Conservation (phyloP, 2,888 invertebrate genomes). For the Drosophila merina region DNA sequence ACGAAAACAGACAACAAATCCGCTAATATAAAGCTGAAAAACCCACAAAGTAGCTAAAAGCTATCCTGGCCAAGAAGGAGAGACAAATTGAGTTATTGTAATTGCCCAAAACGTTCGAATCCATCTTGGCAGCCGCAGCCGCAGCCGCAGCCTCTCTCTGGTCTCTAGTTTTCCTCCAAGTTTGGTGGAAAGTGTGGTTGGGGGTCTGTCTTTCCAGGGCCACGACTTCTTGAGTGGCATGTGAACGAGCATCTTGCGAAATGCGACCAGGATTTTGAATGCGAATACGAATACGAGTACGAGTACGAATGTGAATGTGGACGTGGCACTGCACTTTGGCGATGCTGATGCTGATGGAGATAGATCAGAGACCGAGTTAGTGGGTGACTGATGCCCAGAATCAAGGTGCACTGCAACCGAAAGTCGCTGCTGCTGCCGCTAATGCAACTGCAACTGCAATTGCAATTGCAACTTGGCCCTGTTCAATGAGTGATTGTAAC, state of each 20-base stretch:
- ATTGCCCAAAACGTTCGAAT: conserved; percentile 76
- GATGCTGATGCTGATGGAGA: neutral
- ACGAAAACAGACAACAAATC: conserved; percentile 38
- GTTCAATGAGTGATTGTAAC: conserved; percentile 69
- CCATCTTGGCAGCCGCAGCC: conserved; percentile 55
- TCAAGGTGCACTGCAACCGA: conserved; percentile 76
- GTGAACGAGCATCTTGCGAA: conserved; percentile 74
- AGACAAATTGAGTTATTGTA: conserved; percentile 77
- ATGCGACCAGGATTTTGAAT: conserved; percentile 60
- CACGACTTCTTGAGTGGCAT: conserved; percentile 77
- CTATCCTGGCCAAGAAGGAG: conserved; percentile 10
- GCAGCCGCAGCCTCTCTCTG: conserved; percentile 14
- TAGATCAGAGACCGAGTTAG: conserved; percentile 51
- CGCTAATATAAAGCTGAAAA: conserved; percentile 5
- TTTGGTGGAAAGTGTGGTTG: conserved; percentile 10
- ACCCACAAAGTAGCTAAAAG: conserved; percentile 6
- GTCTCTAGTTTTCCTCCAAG: neutral
- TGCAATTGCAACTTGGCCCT: conserved; percentile 51
- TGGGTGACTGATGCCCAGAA: conserved; percentile 73
- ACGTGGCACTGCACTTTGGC: neutral
- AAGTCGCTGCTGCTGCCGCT: conserved; percentile 50
- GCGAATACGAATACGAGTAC: neutral
- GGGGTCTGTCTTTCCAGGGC: conserved; percentile 43
- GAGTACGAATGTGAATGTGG: conserved; percentile 11
- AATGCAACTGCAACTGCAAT: conserved; percentile 31